Evolutionary conservation across 2,888 invertebrate species (phyloP).

Genomic region (Gortyna flavago): DNA sequence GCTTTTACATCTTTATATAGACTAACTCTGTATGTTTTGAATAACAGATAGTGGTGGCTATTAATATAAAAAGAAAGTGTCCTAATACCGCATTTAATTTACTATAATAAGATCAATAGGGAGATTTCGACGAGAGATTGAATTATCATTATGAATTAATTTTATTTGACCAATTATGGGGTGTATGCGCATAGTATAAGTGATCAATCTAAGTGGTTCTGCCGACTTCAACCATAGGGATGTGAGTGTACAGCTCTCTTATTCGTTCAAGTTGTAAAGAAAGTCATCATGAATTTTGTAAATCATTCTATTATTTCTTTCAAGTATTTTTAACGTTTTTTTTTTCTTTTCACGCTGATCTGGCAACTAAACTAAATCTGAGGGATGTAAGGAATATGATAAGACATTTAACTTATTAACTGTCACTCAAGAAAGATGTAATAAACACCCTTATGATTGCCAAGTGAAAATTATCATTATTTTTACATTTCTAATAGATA

Average conservation of each 20-base stretch:
- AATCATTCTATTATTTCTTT: slow-evolving; percentile 15
- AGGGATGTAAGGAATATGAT: slow-evolving; percentile 28
- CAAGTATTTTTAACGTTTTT: slow-evolving; percentile 16
- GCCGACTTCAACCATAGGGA: neutral
- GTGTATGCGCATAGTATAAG: neutral
- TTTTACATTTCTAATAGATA: slow-evolving; percentile 36
- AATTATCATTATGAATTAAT: slow-evolving; percentile 33
- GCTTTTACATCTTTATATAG: neutral
- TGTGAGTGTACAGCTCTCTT: slow-evolving; percentile 19
- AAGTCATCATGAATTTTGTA: neutral
- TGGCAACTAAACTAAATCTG: slow-evolving; percentile 38
- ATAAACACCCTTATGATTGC: neutral
- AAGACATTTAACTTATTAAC: neutral
- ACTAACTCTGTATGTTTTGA: neutral
- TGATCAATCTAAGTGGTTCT: neutral
- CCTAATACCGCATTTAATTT: slow-evolving; percentile 49
- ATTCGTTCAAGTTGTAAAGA: neutral
- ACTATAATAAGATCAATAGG: slow-evolving; percentile 7
- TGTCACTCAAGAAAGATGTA: neutral
- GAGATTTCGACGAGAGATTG: neutral
- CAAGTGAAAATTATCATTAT: slow-evolving; percentile 13
- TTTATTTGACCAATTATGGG: slow-evolving; percentile 8
- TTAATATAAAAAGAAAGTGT: slow-evolving; percentile 21
- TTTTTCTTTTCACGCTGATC: slow-evolving; percentile 50
- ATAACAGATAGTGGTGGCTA: neutral